A percentile compares a stretch with the other conserved stretches of the same genome.
These are phyloP conservation scores for Bellardia bayeri DNA, from an alignment of 2,888 invertebrate species.

Conservation along the genomic window DNA sequence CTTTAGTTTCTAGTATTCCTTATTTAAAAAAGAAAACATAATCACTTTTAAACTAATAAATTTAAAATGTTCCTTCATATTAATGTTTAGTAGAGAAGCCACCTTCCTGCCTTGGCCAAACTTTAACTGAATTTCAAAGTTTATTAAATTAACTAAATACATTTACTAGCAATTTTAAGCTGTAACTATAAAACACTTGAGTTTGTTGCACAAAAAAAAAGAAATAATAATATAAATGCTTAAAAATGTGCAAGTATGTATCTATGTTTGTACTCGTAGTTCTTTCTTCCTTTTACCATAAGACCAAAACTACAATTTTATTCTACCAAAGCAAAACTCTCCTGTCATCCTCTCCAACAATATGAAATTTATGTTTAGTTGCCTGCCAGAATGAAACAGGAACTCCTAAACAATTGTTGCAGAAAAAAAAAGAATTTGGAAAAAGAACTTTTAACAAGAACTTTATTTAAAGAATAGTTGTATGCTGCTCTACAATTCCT, in stretches of 20 bases:
- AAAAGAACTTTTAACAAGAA: background rate
- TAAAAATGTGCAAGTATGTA: slow-evolving; percentile 14
- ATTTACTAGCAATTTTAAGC: slow-evolving; percentile 22
- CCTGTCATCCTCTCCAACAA: background rate
- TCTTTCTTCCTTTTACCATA: background rate
- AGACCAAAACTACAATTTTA: slow-evolving; percentile 5
- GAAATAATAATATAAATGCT: background rate
- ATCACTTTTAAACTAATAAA: too few relatives aligned
- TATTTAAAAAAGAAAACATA: too few relatives aligned
- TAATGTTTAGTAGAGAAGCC: too few relatives aligned
- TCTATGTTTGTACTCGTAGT: too few relatives aligned
- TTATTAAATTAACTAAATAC: slow-evolving; percentile 9
- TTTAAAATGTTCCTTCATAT: too few relatives aligned
- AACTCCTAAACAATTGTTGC: slow-evolving; percentile 54
- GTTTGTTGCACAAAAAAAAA: background rate
- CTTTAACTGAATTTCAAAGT: background rate
- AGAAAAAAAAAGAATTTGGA: background rate
- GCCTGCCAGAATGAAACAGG: slow-evolving; percentile 45
- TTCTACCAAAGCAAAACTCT: slow-evolving; percentile 5
- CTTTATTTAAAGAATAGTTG: slow-evolving; percentile 7
- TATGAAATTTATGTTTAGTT: slow-evolving; percentile 41
- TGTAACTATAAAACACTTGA: background rate
- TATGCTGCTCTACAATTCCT: slow-evolving; percentile 43
- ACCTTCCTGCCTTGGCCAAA: too few relatives aligned
- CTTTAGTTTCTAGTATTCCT: too few relatives aligned